Percentiles rank a stretch among this genome's conserved stretches.
phyloP scores from a whole-genome alignment of 2,113 vertebrate genomes.

The Verasper variegatus region DNA sequence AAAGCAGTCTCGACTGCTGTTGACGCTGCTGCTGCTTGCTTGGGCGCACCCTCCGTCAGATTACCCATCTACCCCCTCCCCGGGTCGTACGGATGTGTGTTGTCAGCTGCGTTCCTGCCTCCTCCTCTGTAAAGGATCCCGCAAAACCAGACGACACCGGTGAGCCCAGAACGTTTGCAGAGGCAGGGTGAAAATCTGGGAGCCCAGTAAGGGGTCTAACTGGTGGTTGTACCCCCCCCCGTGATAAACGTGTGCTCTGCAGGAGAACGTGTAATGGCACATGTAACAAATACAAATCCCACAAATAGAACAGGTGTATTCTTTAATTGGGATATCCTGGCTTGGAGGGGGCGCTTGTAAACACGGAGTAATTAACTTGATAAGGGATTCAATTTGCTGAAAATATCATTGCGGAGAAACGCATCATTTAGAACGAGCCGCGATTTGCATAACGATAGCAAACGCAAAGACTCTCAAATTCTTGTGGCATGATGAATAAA shows the following conservation, averaged over 20 bases:
- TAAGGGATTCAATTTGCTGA: constrained; percentile 69
- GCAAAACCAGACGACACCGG: constrained; percentile 51
- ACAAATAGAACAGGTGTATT: constrained; percentile 71
- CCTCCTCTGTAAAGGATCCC: constrained; percentile 57
- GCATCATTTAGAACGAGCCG: constrained; percentile 46
- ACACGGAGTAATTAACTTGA: constrained; percentile 74
- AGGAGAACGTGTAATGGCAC: constrained; percentile 70
- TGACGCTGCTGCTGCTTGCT: constrained; percentile 64
- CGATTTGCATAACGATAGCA: constrained; percentile 66
- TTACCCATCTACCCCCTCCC: constrained; percentile 76
- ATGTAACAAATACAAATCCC: constrained; percentile 65
- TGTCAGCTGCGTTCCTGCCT: constrained; percentile 69
- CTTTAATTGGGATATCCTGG: constrained; percentile 72
- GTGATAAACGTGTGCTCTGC: constrained; percentile 70
- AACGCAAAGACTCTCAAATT: constrained; percentile 46
- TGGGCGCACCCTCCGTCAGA: constrained; percentile 64
- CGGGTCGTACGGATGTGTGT: constrained; percentile 67
- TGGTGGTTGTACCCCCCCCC: constrained; percentile 45
- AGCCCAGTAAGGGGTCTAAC: constrained; percentile 73
- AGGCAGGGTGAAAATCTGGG: constrained; percentile 56
- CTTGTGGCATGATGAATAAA: constrained; percentile 55
- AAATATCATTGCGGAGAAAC: constrained; percentile 62
- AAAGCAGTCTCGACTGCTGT: constrained; percentile 89
- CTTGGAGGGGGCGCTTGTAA: constrained; percentile 57
- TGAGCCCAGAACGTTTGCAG: constrained; percentile 50